These are phyloP conservation scores for Parnassius apollo DNA, from an alignment of 2,888 invertebrate genomes.

Conservation along the genomic window DNA sequence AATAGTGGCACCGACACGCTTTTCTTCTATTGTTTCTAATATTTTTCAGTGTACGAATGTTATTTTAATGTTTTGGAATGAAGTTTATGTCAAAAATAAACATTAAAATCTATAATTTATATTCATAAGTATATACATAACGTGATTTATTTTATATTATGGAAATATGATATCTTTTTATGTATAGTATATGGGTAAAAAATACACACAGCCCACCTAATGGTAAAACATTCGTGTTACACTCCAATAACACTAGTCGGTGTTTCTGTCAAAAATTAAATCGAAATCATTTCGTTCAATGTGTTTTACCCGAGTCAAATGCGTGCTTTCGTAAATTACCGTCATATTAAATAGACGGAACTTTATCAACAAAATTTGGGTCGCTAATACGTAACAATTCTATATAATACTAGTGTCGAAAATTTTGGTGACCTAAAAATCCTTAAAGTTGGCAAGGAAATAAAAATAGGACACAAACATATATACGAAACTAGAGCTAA, in stretches of 20 bases:
- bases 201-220: no score
- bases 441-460: slow-evolving; percentile 11
- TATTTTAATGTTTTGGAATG: no score
- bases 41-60: slow-evolving; percentile 11
- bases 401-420: neutral
- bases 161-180: no score
- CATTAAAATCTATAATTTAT: no score
- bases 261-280: slow-evolving; percentile 31
- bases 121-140: no score
- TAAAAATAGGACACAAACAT: slow-evolving; percentile 15
- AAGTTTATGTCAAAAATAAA: no score
- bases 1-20: slow-evolving; percentile 30
- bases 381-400: neutral
- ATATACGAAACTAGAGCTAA: slow-evolving; percentile 8
- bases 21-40: slow-evolving; percentile 38
- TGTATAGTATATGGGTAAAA: no score
- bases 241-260: slow-evolving; percentile 31
- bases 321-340: slow-evolving; percentile 36
- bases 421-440: slow-evolving; percentile 9
- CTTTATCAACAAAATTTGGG: slow-evolving; percentile 16
- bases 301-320: slow-evolving; percentile 40
- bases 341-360: slow-evolving; percentile 8
- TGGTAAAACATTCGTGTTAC: neutral
- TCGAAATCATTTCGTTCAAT: slow-evolving; percentile 38
- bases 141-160: no score